phyloP scores from a whole-genome alignment of 2,113 vertebrate species.

The Nesogale talazaci region DNA sequence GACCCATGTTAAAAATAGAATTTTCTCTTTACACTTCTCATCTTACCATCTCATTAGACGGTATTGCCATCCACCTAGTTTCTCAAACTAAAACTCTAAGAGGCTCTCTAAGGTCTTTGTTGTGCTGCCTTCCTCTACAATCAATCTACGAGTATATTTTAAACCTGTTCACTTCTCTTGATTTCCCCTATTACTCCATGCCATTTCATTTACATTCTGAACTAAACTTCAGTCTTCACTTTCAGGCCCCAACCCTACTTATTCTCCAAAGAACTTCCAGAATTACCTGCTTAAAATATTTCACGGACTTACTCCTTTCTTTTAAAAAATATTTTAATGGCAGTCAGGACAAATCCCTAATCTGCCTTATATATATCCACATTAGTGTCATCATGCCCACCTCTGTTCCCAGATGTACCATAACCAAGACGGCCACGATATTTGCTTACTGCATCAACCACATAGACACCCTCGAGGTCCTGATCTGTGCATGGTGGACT shows the following conservation, averaged over 20 bases:
- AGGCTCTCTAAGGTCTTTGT: too few species aligned
- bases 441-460: neutral
- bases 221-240: neutral
- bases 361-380: neutral
- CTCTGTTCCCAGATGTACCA: neutral
- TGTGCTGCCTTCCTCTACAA: neutral
- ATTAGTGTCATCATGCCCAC: neutral
- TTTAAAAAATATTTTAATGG: too few species aligned
- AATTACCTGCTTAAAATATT: constrained; percentile 9
- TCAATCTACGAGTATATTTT: too few species aligned
- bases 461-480: neutral
- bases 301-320: too few species aligned
- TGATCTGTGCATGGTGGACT: neutral
- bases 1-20: neutral
- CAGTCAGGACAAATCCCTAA: neutral
- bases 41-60: neutral
- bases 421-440: neutral
- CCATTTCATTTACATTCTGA: neutral
- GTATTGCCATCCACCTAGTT: neutral
- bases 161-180: neutral
- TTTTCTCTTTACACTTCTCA: neutral
- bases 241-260: fast-evolving
- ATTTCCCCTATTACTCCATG: neutral
- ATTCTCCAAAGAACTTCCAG: neutral
- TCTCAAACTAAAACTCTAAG: neutral